phyloP scores from a whole-genome alignment of 92 coral and sea anemone species.

The Plumapathes pennacea region DNA sequence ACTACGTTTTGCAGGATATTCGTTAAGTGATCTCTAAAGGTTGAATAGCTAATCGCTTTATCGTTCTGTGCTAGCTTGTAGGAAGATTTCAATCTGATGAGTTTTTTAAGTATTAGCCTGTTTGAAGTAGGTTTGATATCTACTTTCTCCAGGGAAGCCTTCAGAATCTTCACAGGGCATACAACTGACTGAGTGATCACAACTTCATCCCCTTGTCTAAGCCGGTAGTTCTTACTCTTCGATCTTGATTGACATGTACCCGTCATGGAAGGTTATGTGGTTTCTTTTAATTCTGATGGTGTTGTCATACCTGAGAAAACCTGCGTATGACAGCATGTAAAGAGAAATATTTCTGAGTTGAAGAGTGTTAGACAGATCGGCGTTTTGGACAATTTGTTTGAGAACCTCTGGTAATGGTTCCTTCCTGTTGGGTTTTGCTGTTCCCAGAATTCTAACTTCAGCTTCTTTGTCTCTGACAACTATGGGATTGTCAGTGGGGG shows the following conservation, averaged over 20 bases:
- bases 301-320: conserved; percentile 42
- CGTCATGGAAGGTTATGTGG: conserved; percentile 7
- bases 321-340: conserved; percentile 31
- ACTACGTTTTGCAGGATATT: conserved; percentile 2
- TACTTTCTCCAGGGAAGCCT: conserved; percentile 1
- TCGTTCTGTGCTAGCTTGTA: background rate
- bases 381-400: conserved; percentile 8
- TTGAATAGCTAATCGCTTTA: background rate
- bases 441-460: conserved; percentile 14
- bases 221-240: conserved; percentile 19
- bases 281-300: conserved; percentile 40
- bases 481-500: conserved; percentile 14
- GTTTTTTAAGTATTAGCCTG: conserved; percentile 14
- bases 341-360: conserved; percentile 41
- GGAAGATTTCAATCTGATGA: conserved; percentile 2
- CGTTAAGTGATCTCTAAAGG: conserved; percentile 2
- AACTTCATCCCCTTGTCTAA: conserved; percentile 37
- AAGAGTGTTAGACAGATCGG: conserved; percentile 24
- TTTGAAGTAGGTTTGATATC: conserved; percentile 2
- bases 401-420: conserved; percentile 41
- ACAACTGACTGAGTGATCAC: conserved; percentile 11
- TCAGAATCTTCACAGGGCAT: conserved; percentile 22
- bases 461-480: conserved; percentile 9
- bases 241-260: conserved; percentile 1
- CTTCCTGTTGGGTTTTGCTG: conserved; percentile 12